phyloP scores from a whole-genome alignment of 2,888 invertebrate genomes.

The Zootermopsis nevadensis region DNA sequence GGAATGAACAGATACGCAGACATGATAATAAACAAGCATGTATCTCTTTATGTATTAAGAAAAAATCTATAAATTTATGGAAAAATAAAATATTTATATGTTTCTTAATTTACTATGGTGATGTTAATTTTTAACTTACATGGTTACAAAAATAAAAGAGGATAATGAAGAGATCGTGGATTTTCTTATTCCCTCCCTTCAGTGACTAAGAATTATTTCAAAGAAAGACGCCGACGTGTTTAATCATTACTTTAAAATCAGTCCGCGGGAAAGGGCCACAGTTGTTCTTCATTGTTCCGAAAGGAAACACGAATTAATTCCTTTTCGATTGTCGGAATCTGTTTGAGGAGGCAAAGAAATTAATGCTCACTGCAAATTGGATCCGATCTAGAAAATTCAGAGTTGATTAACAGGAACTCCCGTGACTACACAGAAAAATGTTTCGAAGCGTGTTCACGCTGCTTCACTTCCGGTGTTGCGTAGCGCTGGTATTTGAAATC shows the following conservation, averaged over 20 bases:
- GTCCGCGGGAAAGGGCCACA: neutral
- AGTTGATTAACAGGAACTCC: neutral
- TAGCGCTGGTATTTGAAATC: neutral
- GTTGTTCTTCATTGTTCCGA: neutral
- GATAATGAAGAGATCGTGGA: neutral
- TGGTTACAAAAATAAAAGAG: neutral
- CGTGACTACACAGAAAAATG: neutral
- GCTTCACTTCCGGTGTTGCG: neutral
- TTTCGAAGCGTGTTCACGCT: neutral
- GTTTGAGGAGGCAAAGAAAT: neutral
- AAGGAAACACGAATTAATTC: slow-evolving; percentile 20
- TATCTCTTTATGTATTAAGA: no score
- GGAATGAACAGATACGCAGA: no score
- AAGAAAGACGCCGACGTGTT: neutral
- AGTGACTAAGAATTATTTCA: slow-evolving; percentile 4
- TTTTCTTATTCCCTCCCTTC: neutral
- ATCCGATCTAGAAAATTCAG: slow-evolving; percentile 6
- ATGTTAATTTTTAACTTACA: no score
- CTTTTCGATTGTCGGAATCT: neutral
- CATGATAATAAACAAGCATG: no score
- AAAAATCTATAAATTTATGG: no score
- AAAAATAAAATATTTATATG: no score
- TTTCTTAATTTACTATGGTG: no score
- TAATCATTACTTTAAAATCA: slow-evolving; percentile 7
- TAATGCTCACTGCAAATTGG: neutral